These are phyloP conservation scores for Pseudotriccus pelzelni DNA, from an alignment of 2,797 vertebrate species.

Conservation along the genomic window DNA sequence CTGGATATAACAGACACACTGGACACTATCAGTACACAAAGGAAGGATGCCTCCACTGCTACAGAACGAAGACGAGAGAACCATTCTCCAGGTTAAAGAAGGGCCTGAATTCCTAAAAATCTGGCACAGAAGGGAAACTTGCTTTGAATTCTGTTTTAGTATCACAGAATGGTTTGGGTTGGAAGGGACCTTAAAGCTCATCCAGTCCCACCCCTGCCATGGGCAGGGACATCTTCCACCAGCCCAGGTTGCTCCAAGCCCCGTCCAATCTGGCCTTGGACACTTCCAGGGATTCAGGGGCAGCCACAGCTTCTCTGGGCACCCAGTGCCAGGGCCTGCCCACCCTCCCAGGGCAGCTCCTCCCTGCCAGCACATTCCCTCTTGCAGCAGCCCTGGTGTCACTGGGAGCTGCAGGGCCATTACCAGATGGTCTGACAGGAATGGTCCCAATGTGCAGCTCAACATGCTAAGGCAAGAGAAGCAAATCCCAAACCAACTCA, in stretches of 20 bases:
- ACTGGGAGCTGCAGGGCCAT: background rate
- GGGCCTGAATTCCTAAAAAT: background rate
- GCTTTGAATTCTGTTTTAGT: background rate
- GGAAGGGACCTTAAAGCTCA: background rate
- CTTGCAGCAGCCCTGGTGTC: background rate
- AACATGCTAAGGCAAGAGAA: background rate
- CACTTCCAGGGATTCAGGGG: background rate
- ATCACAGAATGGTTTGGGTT: background rate
- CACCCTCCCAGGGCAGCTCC: background rate
- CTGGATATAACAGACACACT: background rate
- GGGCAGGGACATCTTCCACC: background rate
- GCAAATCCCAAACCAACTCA: conserved; percentile 37
- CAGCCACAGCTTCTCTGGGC: background rate
- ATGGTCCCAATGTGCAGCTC: background rate
- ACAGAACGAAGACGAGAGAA: background rate
- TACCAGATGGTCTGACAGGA: background rate
- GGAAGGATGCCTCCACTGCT: background rate
- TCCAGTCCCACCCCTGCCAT: background rate
- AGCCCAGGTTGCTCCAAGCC: background rate
- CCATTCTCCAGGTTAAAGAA: background rate
- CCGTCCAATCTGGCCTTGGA: background rate
- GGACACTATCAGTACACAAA: background rate
- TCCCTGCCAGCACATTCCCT: background rate
- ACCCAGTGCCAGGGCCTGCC: background rate
- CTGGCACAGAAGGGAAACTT: background rate